phyloP scores from a whole-genome alignment of 2,888 invertebrate species.

The Bembecia ichneumoniformis region DNA sequence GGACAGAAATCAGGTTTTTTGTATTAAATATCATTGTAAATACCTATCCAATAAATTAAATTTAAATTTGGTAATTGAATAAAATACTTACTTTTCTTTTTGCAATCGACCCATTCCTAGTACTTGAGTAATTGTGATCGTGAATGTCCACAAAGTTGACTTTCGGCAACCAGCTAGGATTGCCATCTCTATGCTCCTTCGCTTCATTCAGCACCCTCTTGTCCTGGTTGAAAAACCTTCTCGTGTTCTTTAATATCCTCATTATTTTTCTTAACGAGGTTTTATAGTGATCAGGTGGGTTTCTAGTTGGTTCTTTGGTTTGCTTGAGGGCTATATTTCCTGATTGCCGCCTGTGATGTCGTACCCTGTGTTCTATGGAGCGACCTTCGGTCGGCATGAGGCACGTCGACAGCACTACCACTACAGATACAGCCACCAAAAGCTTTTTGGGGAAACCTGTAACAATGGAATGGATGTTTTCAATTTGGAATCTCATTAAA shows the following conservation, averaged over 20 bases:
- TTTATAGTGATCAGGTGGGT: constrained; percentile 36
- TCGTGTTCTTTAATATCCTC: constrained; percentile 47
- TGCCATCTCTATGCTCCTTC: constrained; percentile 46
- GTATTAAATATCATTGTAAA: too few relatives aligned
- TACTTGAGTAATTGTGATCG: constrained; percentile 38
- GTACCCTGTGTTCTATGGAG: constrained; percentile 37
- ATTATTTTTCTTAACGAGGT: constrained; percentile 46
- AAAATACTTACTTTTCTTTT: constrained; percentile 4
- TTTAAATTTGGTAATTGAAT: background rate
- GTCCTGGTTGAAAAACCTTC: constrained; percentile 44
- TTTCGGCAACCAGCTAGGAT: constrained; percentile 54
- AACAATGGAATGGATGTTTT: constrained; percentile 25
- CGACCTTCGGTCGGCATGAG: constrained; percentile 50
- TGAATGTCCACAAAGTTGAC: constrained; percentile 60
- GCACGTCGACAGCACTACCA: constrained; percentile 57
- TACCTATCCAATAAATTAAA: too few relatives aligned
- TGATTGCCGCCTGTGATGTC: constrained; percentile 37
- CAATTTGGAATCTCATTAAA: too few relatives aligned
- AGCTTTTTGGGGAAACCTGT: constrained; percentile 69
- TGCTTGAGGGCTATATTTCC: constrained; percentile 29
- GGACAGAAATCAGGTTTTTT: too few relatives aligned
- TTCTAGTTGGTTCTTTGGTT: constrained; percentile 37
- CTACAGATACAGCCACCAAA: constrained; percentile 61
- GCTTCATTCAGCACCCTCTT: constrained; percentile 41
- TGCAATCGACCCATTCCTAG: background rate